These are phyloP conservation scores for Pinctada fucata DNA, from an alignment of 2,888 invertebrate species.

Conservation along the genomic window DNA sequence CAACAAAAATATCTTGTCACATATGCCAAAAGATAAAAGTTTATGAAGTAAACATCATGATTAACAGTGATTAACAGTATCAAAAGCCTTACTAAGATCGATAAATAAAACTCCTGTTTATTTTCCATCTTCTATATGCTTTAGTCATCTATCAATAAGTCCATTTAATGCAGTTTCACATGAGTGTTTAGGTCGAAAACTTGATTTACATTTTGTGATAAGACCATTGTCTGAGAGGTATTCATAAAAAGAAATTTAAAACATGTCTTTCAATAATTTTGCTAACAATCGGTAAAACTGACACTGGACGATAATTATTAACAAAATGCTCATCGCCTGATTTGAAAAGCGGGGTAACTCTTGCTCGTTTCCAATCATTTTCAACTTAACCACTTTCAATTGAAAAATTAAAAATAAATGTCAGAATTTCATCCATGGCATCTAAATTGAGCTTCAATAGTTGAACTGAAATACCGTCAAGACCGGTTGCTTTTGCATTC, in stretches of 20 bases:
- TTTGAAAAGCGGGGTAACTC: slow-evolving; percentile 25
- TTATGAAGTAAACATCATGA: slow-evolving; percentile 21
- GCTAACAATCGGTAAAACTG: slow-evolving; percentile 16
- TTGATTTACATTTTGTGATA: slow-evolving; percentile 17
- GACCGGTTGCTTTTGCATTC: slow-evolving; percentile 11
- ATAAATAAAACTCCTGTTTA: slow-evolving; percentile 27
- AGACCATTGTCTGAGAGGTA: background rate
- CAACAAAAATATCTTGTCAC: slow-evolving; percentile 8
- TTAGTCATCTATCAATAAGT: slow-evolving; percentile 13
- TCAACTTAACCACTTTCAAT: slow-evolving; percentile 12
- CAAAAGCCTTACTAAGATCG: slow-evolving; percentile 23
- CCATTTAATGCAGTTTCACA: slow-evolving; percentile 25
- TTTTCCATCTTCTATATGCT: slow-evolving; percentile 17
- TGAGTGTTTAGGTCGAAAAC: slow-evolving; percentile 5
- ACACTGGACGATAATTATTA: background rate
- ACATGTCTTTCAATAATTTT: slow-evolving; percentile 26
- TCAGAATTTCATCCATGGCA: slow-evolving; percentile 14
- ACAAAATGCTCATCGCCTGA: slow-evolving; percentile 13
- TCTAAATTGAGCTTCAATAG: background rate
- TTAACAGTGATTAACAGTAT: too few species aligned
- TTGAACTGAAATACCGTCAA: slow-evolving; percentile 17
- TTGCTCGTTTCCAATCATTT: slow-evolving; percentile 21
- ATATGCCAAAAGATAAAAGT: slow-evolving; percentile 19
- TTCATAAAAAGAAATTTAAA: slow-evolving; percentile 25
- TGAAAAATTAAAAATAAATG: slow-evolving; percentile 19